Base-by-base conservation (phyloP, 2,888 invertebrate species). In the Dinocampus coccinellae region DNA sequence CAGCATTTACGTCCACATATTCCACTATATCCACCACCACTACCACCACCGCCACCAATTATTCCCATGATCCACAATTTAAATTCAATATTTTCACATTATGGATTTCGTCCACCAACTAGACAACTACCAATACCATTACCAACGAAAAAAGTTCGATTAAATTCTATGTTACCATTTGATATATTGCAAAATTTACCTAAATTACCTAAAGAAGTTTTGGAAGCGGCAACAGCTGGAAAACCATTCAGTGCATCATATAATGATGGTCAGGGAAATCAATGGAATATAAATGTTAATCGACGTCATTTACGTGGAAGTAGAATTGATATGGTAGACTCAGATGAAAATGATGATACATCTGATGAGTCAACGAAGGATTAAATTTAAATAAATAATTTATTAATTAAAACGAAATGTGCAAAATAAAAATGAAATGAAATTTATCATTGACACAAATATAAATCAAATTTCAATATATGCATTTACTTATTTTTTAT, bases 281-380 rank as follows among this genome's bases (percentile, higher is more conserved):
- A 72, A 9, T 72, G 70, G 72, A 77, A 73, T 52, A 62, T 77
- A 11, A 74, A 77, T 29, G 60, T 77, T 22, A 75, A 76, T 47
- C 62, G 74, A 16, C 72, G 73, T 34, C 33, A 16, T 34, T 34
- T 20, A 20, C 33, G 9, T 13, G 16, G 10, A 6, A 47, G 9
- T 16, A 3, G n/a, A 6, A 16, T 6, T 16, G 47, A 16, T 47
- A 16, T 2, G 3, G 47, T 2, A 47, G 16, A 47, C 13, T 24
- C 47, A 11, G 10, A 10, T 10, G 20, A 20, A 7, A 26, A 0
- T 36, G 36, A 57, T 13, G 39, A 52, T 24, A 26, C 16, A 2
- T n/a, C 42, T 7, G 42, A 52, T 16, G 60, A 20, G n/a, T n/a
- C n/a, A n/a, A n/a, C n/a, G n/a, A n/a, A n/a, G n/a, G 22, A 55